Evolutionary conservation across 2,888 invertebrate species (phyloP).

Genomic region (Himalopsyche tibetana): DNA sequence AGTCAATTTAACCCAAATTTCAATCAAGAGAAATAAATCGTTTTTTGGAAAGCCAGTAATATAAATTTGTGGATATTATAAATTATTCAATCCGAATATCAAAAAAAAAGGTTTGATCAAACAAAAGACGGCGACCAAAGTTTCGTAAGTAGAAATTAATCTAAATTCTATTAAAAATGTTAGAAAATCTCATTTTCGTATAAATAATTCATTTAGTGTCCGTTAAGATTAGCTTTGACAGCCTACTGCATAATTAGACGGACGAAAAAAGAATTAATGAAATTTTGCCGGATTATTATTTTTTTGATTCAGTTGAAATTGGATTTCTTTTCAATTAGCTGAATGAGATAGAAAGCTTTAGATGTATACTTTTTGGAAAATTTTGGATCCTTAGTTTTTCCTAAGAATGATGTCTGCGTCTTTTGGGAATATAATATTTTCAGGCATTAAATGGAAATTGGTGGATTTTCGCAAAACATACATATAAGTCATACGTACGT

Average conservation of each 20-base stretch:
- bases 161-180: constrained; percentile 15
- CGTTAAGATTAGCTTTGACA: constrained; percentile 29
- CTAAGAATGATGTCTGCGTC: too few species aligned
- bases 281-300: constrained; percentile 26
- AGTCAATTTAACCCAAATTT: too few species aligned
- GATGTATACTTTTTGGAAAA: not conserved
- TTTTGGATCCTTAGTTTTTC: too few species aligned
- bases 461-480: too few species aligned
- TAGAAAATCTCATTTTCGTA: constrained; percentile 19
- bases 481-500: too few species aligned
- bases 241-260: constrained; percentile 31
- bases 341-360: constrained; percentile 6
- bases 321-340: constrained; percentile 31
- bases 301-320: constrained; percentile 26
- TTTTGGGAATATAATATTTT: too few species aligned
- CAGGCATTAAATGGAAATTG: too few species aligned
- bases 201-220: constrained; percentile 34
- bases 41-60: too few species aligned
- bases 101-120: not conserved
- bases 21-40: too few species aligned
- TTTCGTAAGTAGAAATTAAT: not conserved
- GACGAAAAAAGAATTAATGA: constrained; percentile 30
- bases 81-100: too few species aligned
- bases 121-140: not conserved
- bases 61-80: too few species aligned